Base-by-base conservation (phyloP, 2,888 invertebrate genomes). In the Cataglyphis albicans region DNA sequence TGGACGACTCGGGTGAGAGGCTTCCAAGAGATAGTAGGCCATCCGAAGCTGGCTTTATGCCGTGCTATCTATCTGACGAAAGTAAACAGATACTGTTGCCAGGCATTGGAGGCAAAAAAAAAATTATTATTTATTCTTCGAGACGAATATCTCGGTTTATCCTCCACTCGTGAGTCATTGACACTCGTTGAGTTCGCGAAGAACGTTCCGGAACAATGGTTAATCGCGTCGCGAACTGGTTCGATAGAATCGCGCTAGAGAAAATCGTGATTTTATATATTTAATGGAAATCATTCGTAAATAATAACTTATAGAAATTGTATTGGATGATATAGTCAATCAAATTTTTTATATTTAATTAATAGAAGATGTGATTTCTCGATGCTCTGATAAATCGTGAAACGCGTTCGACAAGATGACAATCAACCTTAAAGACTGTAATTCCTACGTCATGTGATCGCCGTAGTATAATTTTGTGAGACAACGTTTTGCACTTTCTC, bases 11-110 rank as follows among this genome's bases (percentile, higher is more conserved):
- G 91, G 93, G 93, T 93, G 93, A 93, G 93, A 94, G 93, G 93
- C 92, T 91, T 92, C 91, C 86, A 89, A 87, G 93, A 93, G 93
- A 94, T 94, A 94, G 94, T 94, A 94, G 94, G 94, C 93, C 94
- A 94, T 92, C 91, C 89, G 88, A 86, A 85, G 87, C 88, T 88
- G 87, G 70, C 83, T 90, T 89, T 90, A 90, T 86, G 81, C 88
- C 59, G 84, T 82, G 84, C 84, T 86, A 90, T 90, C 86, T 87
- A 88, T 84, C 89, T 88, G 90, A 91, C 89, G 91, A 91, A 91
- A 90, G 88, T 91, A 87, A 90, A 91, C 86, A 87, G 86, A 83
- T 83, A 82, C 87, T 88, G 88, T 89, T 89, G 88, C 87, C 87
- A 86, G 75, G 84, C 83, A 35, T 18, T 81, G 48, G 18, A 59